Evolutionary conservation across 2,797 vertebrate species (phyloP).

Genomic region (Hemibagrus guttatus): DNA sequence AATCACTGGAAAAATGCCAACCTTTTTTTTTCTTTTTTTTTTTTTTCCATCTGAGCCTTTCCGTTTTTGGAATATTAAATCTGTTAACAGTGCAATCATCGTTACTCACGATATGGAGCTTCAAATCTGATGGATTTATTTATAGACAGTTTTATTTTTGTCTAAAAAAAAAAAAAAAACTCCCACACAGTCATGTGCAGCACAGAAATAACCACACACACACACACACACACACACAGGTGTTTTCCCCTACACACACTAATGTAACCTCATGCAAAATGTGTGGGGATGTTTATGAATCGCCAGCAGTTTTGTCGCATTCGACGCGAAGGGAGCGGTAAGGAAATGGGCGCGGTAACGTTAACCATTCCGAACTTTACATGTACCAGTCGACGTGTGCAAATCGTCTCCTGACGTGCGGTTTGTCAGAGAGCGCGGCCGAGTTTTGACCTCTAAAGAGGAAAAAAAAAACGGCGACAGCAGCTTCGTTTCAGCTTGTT

Average conservation of each 20-base stretch:
- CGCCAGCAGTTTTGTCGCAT: not conserved
- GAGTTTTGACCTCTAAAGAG: not conserved
- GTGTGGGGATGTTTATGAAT: constrained; percentile 1
- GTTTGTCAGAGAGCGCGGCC: too few species aligned
- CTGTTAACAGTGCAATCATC: not conserved
- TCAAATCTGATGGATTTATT: not conserved
- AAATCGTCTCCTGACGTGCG: too few species aligned
- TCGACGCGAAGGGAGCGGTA: not conserved
- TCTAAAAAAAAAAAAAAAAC: not conserved
- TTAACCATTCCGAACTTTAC: not conserved
- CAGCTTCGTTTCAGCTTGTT: too few species aligned
- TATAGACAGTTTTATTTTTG: too few species aligned
- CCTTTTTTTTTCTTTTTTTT: too few species aligned
- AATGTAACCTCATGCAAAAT: constrained; percentile 25
- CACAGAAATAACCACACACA: not conserved
- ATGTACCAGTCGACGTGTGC: not conserved
- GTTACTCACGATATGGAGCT: not conserved
- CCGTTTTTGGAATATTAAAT: not conserved
- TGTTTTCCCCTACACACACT: not conserved
- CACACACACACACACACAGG: not conserved
- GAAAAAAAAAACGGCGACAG: too few species aligned
- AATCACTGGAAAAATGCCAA: not conserved
- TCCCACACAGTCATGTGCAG: not conserved
- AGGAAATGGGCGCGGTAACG: not conserved
- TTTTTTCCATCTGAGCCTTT: too few species aligned